Evolutionary conservation across 2,797 vertebrate genomes (phyloP), one percentile per base, ranked within the genome.

Genomic region (Adrianichthys oophorus): DNA sequence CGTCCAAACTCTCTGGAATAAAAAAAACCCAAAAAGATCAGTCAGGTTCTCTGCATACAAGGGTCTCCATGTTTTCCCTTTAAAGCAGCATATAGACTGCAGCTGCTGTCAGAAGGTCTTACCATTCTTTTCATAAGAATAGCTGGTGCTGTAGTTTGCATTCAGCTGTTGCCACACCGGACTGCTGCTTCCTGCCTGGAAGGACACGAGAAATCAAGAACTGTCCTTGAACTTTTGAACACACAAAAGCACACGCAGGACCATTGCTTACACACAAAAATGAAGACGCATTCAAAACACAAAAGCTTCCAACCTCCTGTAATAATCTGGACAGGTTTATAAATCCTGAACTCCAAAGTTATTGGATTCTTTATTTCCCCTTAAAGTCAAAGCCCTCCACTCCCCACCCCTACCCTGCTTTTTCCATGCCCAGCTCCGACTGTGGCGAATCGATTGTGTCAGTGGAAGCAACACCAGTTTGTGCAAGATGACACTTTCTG

Each of bases 101-200:
- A 54, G 44, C 37, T 64, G 70, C 50, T 44, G 26, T 58, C 56
- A 43, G 13, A 45, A 53, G 58, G 37, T 64, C 90, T 90, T 88
- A 98, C 96, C 94, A 18, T 88, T 93, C 59, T 92, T 88, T 32
- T 89, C 67, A 56, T 94, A 90, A 54, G 90, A 93, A 84, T 94
- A 97, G 56, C 89, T 56, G 49, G 77, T 87, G 72, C 92, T 89
- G 87, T 93, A 95, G 86, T 92, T 92, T 80, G 91, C 88, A 85
- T 87, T 94, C 83, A 94, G 91, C 79, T 92, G 93, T 53, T 93
- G 92, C 96, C 96, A 99, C 77, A 92, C 72, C 1, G 95, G 95
- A 76, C 95, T 98, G 90, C 86, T 94, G 81, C 94, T 94, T 72
- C 94, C 95, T 15, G 87, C 83, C 97, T 99, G 80, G 42, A 90